phyloP scores from a whole-genome alignment of 64 coral and sea anemone species.

The Montipora foliosa region DNA sequence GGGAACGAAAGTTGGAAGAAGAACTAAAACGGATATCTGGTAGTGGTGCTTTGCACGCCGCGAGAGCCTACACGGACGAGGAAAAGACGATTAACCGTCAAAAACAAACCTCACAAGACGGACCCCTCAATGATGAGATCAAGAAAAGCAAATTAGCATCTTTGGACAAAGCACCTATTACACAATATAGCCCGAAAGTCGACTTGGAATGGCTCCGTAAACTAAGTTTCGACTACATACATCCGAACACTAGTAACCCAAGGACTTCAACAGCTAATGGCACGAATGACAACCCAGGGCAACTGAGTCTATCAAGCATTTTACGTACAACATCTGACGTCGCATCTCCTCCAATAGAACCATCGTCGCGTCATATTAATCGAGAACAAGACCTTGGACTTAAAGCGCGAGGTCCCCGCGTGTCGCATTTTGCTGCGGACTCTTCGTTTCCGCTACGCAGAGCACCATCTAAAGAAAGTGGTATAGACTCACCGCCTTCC shows the following conservation, averaged over 20 bases:
- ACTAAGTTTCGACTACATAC: constrained; percentile 48
- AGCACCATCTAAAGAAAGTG: constrained; percentile 15
- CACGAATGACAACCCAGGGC: constrained; percentile 8
- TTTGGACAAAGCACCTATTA: background rate
- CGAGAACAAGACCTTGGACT: background rate
- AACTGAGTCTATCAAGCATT: constrained; percentile 41
- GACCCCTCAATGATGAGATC: background rate
- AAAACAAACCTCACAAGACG: background rate
- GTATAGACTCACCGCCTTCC: constrained; percentile 41
- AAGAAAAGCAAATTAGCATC: constrained; percentile 6
- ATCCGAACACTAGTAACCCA: constrained; percentile 37
- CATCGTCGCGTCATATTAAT: constrained; percentile 28
- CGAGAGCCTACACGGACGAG: background rate
- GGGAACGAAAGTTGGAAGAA: constrained; percentile 81
- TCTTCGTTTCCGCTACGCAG: background rate
- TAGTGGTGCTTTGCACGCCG: background rate
- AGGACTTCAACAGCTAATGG: constrained; percentile 84
- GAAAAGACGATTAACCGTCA: background rate
- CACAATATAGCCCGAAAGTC: background rate
- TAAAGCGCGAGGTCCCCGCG: background rate
- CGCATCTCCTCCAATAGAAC: constrained; percentile 67
- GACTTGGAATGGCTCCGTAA: constrained; percentile 43
- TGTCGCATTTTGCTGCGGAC: background rate
- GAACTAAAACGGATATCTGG: constrained; percentile 85
- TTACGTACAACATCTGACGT: constrained; percentile 69